A percentile compares a stretch with the other conserved stretches of the same genome.
These are phyloP conservation scores for Hermodice carunculata DNA, from an alignment of 2,888 invertebrate species.

Conservation along the genomic window DNA sequence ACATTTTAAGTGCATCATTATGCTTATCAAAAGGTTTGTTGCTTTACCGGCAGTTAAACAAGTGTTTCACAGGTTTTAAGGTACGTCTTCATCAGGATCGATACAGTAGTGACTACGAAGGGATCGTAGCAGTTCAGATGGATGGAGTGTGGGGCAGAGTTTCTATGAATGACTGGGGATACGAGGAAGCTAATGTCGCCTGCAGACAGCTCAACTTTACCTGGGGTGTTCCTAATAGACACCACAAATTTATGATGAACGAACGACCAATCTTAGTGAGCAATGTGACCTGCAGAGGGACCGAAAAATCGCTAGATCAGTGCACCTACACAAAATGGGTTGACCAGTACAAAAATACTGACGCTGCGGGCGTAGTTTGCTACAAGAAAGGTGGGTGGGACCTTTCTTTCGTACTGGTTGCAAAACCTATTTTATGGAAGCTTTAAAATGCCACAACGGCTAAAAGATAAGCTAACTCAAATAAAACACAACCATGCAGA, in stretches of 20 bases:
- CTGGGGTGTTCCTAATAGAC: conserved; percentile 56
- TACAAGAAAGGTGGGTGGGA: conserved; percentile 49
- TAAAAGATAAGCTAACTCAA: too few relatives aligned
- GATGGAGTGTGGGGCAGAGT: conserved; percentile 18
- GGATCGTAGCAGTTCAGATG: background rate
- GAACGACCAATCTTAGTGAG: conserved; percentile 53
- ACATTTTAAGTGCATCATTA: too few relatives aligned
- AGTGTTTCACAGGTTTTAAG: too few relatives aligned
- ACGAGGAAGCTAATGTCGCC: conserved; percentile 21
- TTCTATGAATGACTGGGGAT: background rate
- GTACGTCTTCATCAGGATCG: too few relatives aligned
- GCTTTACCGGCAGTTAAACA: too few relatives aligned
- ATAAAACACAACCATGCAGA: too few relatives aligned
- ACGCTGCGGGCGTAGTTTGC: conserved; percentile 60
- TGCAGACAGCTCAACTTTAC: conserved; percentile 51
- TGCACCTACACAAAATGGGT: conserved; percentile 45
- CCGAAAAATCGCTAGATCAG: conserved; percentile 45
- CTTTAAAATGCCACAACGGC: too few relatives aligned
- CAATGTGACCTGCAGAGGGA: conserved; percentile 47
- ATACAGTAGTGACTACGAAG: too few relatives aligned
- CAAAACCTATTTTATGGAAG: too few relatives aligned
- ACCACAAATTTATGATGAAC: too few relatives aligned
- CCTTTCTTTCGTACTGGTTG: background rate
- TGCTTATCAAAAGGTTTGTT: too few relatives aligned
- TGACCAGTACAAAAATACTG: conserved; percentile 38